A percentile compares a stretch with the other conserved stretches of the same genome.
phyloP scores from a whole-genome alignment of 2,888 invertebrate genomes.

The Pristionchus japonicus region DNA sequence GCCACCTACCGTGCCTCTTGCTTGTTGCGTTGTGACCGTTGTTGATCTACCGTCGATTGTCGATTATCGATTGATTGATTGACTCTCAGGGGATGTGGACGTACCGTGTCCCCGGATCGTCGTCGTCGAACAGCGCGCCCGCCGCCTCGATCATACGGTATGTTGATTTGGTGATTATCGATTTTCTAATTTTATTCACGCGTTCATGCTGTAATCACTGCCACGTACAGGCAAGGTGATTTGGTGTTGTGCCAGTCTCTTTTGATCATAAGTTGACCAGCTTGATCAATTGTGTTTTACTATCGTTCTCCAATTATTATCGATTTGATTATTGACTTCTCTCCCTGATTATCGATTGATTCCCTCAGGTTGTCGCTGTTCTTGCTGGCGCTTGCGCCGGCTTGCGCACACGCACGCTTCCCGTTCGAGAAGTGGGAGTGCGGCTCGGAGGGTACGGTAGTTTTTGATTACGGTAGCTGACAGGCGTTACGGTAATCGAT shows the following conservation, averaged over 20 bases:
- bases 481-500: background rate
- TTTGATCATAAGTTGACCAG: background rate
- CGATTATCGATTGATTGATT: background rate
- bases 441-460: slow-evolving; percentile 22
- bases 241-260: background rate
- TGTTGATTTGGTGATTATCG: background rate
- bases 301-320: background rate
- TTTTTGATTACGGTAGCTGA: background rate
- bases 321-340: no score
- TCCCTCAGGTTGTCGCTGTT: background rate
- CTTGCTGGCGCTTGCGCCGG: background rate
- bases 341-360: no score
- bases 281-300: background rate
- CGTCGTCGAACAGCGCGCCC: background rate
- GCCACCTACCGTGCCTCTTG: background rate
- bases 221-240: background rate
- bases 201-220: background rate
- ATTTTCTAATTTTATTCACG: background rate
- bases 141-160: background rate
- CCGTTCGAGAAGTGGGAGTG: slow-evolving; percentile 45
- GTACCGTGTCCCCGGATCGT: slow-evolving; percentile 40
- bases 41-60: background rate
- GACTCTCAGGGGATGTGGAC: slow-evolving; percentile 35
- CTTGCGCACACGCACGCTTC: background rate
- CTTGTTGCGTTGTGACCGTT: background rate